Conservation (phyloP, 1,140 invertebrate genomes). For the Dreissena rostriformis region DNA sequence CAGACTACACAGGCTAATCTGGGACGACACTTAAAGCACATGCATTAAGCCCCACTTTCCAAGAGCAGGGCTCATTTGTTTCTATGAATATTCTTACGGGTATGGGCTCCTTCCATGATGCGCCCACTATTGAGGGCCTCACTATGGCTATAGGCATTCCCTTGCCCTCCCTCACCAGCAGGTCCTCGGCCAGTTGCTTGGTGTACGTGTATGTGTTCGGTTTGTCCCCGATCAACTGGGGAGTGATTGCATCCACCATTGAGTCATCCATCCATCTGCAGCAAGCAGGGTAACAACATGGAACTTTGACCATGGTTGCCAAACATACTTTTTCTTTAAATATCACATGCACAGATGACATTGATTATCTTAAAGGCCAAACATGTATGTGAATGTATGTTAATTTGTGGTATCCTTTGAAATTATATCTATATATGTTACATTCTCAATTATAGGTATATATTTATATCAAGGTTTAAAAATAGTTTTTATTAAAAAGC, state of each 20-base stretch:
- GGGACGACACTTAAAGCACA: not conserved
- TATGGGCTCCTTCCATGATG: slow-evolving; percentile 95
- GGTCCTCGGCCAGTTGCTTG: slow-evolving; percentile 82
- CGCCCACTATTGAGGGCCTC: slow-evolving; percentile 96
- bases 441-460: too few species aligned
- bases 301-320: not conserved
- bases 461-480: too few species aligned
- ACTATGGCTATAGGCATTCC: slow-evolving; percentile 91
- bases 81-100: slow-evolving; percentile 83
- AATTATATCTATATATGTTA: too few species aligned
- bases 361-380: too few species aligned
- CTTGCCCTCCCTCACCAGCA: slow-evolving; percentile 83
- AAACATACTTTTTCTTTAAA: too few species aligned
- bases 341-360: too few species aligned
- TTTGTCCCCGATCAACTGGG: slow-evolving; percentile 76
- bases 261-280: slow-evolving; percentile 83
- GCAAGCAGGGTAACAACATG: slow-evolving; percentile 37
- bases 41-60: not conserved
- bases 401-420: too few species aligned
- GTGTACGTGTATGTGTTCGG: slow-evolving; percentile 84
- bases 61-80: too few species aligned
- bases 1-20: too few species aligned
- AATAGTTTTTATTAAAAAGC: too few species aligned
- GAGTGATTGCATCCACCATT: slow-evolving; percentile 79
- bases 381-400: too few species aligned